Conservation (phyloP, 1,140 invertebrate genomes). For the fruit fly (Drosophila melanogaster) region DNA sequence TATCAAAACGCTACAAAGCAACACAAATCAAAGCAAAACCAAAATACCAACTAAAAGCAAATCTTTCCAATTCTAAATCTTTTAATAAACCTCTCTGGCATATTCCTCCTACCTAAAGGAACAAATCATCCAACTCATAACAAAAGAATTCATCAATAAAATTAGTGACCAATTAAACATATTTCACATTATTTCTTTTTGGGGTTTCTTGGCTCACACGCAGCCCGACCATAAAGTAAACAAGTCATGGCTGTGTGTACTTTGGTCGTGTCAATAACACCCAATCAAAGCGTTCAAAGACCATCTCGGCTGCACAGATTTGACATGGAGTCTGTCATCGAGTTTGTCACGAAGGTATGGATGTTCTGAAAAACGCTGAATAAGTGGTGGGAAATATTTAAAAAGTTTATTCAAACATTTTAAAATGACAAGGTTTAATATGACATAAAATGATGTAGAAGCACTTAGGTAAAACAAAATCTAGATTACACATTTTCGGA, state of each 20-base stretch:
- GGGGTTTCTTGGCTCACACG: neutral
- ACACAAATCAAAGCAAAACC: slow-evolving; percentile 41
- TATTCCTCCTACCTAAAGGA: slow-evolving; percentile 47
- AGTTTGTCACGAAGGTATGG: slow-evolving; percentile 15
- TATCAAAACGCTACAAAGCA: slow-evolving; percentile 21
- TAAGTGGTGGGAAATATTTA: neutral
- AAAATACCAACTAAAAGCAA: slow-evolving; percentile 28
- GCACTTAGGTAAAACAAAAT: neutral
- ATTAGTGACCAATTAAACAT: slow-evolving; percentile 35
- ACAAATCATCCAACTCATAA: slow-evolving; percentile 41
- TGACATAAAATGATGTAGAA: neutral
- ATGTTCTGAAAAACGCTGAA: slow-evolving; percentile 36
- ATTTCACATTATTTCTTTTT: slow-evolving; percentile 4
- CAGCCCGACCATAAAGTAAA: slow-evolving; percentile 4
- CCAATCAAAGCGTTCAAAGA: slow-evolving; percentile 63
- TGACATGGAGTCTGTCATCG: slow-evolving; percentile 28
- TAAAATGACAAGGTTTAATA: neutral
- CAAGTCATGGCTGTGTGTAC: slow-evolving; percentile 40
- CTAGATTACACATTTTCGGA: slow-evolving; percentile 6
- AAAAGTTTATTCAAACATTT: neutral
- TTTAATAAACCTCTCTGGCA: slow-evolving; percentile 27
- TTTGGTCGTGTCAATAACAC: slow-evolving; percentile 61
- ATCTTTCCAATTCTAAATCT: slow-evolving; percentile 43
- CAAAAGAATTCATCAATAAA: slow-evolving; percentile 39
- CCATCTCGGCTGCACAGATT: slow-evolving; percentile 30